These are phyloP conservation scores for Cactoblastis cactorum DNA, from an alignment of 2,888 invertebrate genomes.

Conservation along the genomic window DNA sequence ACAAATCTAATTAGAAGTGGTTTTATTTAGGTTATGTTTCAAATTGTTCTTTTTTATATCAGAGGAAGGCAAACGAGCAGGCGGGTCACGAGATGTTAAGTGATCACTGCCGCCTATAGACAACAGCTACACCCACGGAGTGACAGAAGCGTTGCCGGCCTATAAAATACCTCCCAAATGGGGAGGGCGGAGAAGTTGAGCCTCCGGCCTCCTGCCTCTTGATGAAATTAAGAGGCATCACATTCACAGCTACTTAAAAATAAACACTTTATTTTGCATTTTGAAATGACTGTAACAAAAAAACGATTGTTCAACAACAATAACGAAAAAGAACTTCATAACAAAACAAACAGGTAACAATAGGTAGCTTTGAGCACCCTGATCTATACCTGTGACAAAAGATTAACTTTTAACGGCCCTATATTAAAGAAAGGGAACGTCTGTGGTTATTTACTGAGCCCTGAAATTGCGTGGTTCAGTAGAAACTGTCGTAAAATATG, in stretches of 20 bases:
- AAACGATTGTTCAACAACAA: conserved; percentile 1
- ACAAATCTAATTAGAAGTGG: no score
- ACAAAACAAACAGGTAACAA: conserved; percentile 7
- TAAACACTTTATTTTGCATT: not conserved
- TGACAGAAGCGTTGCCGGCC: no score
- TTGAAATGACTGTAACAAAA: not conserved
- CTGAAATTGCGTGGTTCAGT: conserved; percentile 12
- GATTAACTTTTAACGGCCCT: conserved; percentile 1
- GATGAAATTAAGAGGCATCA: not conserved
- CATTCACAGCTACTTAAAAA: not conserved
- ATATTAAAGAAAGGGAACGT: not conserved
- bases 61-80: no score
- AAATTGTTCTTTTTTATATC: no score
- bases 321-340: conserved; percentile 10
- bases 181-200: no score
- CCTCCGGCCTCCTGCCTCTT: no score
- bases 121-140: no score
- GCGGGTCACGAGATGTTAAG: no score
- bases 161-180: no score
- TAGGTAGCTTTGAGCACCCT: not conserved
- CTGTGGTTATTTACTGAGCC: conserved; percentile 8
- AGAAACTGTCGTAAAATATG: conserved; percentile 10
- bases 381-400: not conserved
- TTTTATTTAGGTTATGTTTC: no score
- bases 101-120: no score